Conservation (phyloP, 2,888 invertebrate genomes). For the Anarsia innoxiella region DNA sequence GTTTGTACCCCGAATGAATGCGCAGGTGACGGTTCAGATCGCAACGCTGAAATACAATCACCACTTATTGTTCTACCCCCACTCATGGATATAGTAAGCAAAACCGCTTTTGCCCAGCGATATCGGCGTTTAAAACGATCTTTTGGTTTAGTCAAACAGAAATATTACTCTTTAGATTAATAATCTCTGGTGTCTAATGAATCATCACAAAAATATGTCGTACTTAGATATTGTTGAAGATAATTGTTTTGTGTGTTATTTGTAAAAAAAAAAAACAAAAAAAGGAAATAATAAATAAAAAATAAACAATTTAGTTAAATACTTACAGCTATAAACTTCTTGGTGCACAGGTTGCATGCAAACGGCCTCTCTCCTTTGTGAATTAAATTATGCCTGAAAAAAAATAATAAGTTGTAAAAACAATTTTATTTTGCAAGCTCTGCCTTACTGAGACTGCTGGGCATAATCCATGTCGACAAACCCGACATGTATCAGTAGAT, state of each 20-base stretch:
- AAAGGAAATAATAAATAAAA: neutral
- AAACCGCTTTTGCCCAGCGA: no score
- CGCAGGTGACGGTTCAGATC: constrained; percentile 69
- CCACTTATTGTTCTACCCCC: constrained; percentile 8
- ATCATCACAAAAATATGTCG: no score
- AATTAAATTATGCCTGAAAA: constrained; percentile 66
- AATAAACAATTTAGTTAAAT: neutral
- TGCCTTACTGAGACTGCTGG: no score
- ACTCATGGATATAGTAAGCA: no score
- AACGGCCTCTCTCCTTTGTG: constrained; percentile 69
- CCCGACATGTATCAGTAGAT: no score
- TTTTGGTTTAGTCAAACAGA: no score
- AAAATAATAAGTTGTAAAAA: constrained; percentile 10
- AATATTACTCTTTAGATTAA: no score
- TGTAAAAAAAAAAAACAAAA: neutral
- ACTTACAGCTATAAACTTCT: constrained; percentile 70
- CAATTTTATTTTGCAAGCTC: no score
- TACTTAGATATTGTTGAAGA: no score
- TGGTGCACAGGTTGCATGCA: constrained; percentile 59
- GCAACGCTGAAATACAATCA: constrained; percentile 59
- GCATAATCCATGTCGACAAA: no score
- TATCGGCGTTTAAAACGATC: no score
- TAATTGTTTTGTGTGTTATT: neutral
- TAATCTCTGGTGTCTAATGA: no score
- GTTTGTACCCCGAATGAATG: constrained; percentile 71